Conservation (phyloP, 2,888 invertebrate species). For the Rhamnusium bicolor region DNA sequence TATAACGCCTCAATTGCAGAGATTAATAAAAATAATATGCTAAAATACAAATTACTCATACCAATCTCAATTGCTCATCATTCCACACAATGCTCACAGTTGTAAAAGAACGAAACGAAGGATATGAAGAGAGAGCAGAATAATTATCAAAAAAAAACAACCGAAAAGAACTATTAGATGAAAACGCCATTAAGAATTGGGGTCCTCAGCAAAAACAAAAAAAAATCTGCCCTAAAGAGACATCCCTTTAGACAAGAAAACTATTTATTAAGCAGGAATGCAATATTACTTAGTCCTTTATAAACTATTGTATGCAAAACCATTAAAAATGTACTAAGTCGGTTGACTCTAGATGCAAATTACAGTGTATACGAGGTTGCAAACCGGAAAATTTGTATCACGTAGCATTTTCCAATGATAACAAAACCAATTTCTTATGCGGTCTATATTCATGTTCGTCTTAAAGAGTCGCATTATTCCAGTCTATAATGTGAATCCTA, state of each 20-base stretch:
- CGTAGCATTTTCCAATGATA: slow-evolving; percentile 23
- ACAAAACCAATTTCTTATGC: slow-evolving; percentile 28
- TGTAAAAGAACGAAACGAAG: background rate
- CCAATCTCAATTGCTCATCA: too few relatives aligned
- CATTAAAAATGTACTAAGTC: slow-evolving; percentile 4
- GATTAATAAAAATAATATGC: too few relatives aligned
- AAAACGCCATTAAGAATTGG: background rate
- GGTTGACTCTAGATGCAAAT: slow-evolving; percentile 11
- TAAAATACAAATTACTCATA: too few relatives aligned
- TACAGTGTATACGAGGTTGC: background rate
- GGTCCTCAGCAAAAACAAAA: background rate
- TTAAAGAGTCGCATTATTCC: slow-evolving; percentile 18
- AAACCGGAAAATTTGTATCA: slow-evolving; percentile 25
- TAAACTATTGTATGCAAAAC: background rate
- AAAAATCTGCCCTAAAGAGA: background rate
- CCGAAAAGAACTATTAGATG: background rate
- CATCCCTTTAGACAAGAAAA: background rate
- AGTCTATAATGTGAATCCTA: slow-evolving; percentile 11
- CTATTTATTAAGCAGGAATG: background rate
- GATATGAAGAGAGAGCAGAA: background rate
- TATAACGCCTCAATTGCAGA: too few relatives aligned
- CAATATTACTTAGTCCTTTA: background rate
- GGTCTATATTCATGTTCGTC: slow-evolving; percentile 1
- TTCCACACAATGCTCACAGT: too few relatives aligned
- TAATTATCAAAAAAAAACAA: background rate